These are phyloP conservation scores for Sebastes jordani DNA, from an alignment of 2,797 vertebrate species.

Conservation along the genomic window DNA sequence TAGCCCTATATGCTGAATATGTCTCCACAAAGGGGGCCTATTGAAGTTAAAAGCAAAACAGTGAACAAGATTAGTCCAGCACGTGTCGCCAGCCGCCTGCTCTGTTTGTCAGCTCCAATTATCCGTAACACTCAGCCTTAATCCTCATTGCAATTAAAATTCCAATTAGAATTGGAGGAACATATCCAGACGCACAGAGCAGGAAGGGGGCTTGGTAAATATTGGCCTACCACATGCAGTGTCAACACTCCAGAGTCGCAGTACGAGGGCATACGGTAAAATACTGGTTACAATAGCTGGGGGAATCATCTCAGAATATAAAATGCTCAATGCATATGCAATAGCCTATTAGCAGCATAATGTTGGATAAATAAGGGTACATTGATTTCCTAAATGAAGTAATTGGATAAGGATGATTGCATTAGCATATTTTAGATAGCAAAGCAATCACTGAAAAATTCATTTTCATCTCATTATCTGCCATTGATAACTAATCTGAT, in stretches of 20 bases:
- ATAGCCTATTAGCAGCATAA: conserved; percentile 58
- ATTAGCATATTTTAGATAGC: conserved; percentile 71
- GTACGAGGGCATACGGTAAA: conserved; percentile 35
- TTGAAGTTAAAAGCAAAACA: conserved; percentile 54
- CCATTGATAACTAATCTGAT: conserved; percentile 55
- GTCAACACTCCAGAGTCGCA: conserved; percentile 42
- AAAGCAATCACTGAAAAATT: conserved; percentile 48
- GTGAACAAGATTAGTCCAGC: conserved; percentile 58
- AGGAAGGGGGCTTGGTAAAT: conserved; percentile 55
- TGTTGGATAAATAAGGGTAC: conserved; percentile 66
- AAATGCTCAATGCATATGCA: conserved; percentile 56
- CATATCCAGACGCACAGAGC: conserved; percentile 51
- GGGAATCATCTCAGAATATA: conserved; percentile 34
- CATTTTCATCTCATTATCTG: conserved; percentile 66
- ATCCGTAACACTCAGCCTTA: conserved; percentile 67
- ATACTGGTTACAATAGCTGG: conserved; percentile 38
- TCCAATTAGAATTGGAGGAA: conserved; percentile 75
- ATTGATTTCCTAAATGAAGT: conserved; percentile 71
- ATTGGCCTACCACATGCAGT: conserved; percentile 44
- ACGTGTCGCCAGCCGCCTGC: conserved; percentile 31
- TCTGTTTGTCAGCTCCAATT: conserved; percentile 71
- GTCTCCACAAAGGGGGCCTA: conserved; percentile 45
- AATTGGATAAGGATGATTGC: conserved; percentile 75
- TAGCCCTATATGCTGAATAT: conserved; percentile 56
- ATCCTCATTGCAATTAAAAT: conserved; percentile 80